These are phyloP conservation scores for Labeo rohita DNA, from an alignment of 2,113 vertebrate genomes.

Conservation along the genomic window DNA sequence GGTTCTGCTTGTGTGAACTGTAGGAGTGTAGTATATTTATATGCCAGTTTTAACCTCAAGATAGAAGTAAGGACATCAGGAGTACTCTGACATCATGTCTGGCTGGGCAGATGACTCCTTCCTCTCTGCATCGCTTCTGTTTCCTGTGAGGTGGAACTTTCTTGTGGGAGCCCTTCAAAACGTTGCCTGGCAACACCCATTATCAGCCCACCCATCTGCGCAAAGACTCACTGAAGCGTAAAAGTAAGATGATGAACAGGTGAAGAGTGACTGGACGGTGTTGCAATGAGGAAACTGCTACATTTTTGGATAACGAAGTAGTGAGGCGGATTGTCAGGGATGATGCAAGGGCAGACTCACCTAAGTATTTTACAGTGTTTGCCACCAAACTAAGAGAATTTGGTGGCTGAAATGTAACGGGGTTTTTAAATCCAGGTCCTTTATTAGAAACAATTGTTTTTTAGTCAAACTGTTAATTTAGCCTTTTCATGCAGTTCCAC, in stretches of 20 bases:
- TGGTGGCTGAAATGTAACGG: background rate
- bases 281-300: background rate
- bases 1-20: no score
- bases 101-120: background rate
- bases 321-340: background rate
- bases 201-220: conserved; percentile 30
- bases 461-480: background rate
- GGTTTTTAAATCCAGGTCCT: background rate
- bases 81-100: background rate
- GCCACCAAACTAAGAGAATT: background rate
- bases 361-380: background rate
- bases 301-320: background rate
- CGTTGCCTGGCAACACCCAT: conserved; percentile 52
- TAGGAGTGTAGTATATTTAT: background rate
- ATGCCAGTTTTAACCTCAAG: background rate
- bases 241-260: conserved; percentile 43
- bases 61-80: background rate
- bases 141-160: conserved; percentile 21
- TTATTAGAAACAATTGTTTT: background rate
- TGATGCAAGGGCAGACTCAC: background rate
- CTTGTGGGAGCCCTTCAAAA: conserved; percentile 31
- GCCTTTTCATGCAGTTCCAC: conserved; percentile 46
- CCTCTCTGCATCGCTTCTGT: background rate
- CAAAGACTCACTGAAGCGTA: conserved; percentile 18
- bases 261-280: background rate